Base-by-base conservation (phyloP, 1,140 invertebrate species). In the Drosophila murphyi region DNA sequence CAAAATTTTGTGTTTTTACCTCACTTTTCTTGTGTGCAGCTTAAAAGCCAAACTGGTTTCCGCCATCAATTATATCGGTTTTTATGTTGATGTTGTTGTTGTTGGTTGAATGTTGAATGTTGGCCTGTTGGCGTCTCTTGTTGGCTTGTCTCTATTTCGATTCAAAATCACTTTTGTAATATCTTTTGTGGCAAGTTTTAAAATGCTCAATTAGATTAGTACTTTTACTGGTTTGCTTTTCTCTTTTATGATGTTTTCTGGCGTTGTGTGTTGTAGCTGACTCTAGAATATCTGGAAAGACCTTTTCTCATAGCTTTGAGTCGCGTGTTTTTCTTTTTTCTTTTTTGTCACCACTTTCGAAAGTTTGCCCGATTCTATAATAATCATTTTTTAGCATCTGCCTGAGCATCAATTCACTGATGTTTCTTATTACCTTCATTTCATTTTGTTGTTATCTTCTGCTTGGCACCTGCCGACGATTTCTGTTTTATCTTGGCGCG, bases 41-140 rank as follows among this genome's bases (percentile, higher is more conserved):
- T 70, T 80, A 71, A 45, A 85, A 77, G 65, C 54, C 50, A 82
- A 85, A 85, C 82, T 85, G 82, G 82, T 85, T 85, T 85, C 65
- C 60, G 74, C 59, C 78, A 86, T 86, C 82, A 86, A 85, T 85
- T 74, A 69, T 81, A 74, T 78, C 64, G 56, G 57, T 52, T 75
- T 78, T 79, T 83, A 69, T 73, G 20, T 20, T 20, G 20, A 20
- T 43, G 6, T 43, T 43, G 10, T 43, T 37, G 35, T 37, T 37
- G 35, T 7, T n/a, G 20, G 20, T 20, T 20, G 20, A 20, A 20
- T 20, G 20, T 80, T 60, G 63, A 83, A 68, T 56, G 50, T 61
- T 61, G 20, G 63, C 62, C 45, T 39, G 74, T 74, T 69, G 32
- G 57, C 61, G 61, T 71, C 61, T 31, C 57, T 56, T 31, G 39